phyloP scores from a whole-genome alignment of 2,888 invertebrate genomes.

The Plebejus melissa region DNA sequence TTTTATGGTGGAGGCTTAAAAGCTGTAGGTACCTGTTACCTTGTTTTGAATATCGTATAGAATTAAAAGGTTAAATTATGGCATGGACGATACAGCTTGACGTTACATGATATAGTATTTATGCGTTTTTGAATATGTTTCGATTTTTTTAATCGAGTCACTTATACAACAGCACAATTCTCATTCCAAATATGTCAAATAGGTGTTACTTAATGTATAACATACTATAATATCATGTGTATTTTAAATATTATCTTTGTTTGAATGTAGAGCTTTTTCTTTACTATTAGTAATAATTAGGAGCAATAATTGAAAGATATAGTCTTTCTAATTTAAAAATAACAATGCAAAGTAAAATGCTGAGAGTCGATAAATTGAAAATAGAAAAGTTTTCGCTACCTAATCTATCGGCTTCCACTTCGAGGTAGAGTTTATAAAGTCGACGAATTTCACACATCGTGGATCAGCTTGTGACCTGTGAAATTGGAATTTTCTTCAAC shows the following conservation, averaged over 20 bases:
- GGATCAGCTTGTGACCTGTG: conserved; percentile 46
- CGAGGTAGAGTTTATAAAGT: conserved; percentile 13
- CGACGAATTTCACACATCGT: conserved; percentile 39
- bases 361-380: not conserved
- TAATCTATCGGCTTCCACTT: not conserved
- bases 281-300: not conserved
- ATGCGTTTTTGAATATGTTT: not conserved
- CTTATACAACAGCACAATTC: not conserved
- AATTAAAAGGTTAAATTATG: conserved; percentile 26
- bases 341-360: too few relatives aligned
- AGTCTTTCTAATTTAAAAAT: too few relatives aligned
- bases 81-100: conserved; percentile 12
- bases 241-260: not conserved
- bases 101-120: not conserved
- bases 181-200: not conserved
- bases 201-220: not conserved
- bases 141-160: not conserved
- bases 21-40: conserved; percentile 51
- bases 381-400: not conserved
- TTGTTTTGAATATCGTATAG: conserved; percentile 36
- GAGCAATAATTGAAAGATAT: too few relatives aligned
- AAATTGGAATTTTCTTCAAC: conserved; percentile 60
- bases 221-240: not conserved
- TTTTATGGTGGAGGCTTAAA: conserved; percentile 68
- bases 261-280: not conserved